A percentile compares a stretch with the other conserved stretches of the same genome.
phyloP scores from a whole-genome alignment of 2,888 invertebrate genomes.

The Conistra vaccinii region DNA sequence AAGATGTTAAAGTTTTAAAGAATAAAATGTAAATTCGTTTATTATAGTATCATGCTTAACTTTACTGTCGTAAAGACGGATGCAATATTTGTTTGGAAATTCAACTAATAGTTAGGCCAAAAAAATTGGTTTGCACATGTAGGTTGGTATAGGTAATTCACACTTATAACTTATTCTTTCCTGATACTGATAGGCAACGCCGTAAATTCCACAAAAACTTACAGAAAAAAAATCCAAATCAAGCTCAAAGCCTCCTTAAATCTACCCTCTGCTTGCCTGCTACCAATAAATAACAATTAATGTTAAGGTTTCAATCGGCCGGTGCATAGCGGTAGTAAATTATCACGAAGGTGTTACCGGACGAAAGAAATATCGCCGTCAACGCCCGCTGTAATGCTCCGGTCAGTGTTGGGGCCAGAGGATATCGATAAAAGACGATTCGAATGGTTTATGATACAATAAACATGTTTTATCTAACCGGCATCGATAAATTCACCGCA shows the following conservation, averaged over 20 bases:
- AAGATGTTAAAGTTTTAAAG: neutral
- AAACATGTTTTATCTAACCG: slow-evolving; percentile 18
- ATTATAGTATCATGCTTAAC: no score
- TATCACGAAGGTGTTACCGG: slow-evolving; percentile 76
- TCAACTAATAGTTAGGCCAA: no score
- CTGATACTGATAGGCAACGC: neutral
- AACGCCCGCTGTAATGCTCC: slow-evolving; percentile 75
- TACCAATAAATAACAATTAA: slow-evolving; percentile 83
- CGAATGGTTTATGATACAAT: slow-evolving; percentile 24
- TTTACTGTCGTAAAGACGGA: no score
- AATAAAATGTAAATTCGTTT: no score
- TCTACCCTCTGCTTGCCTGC: slow-evolving; percentile 29
- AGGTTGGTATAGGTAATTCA: neutral
- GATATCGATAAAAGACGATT: slow-evolving; percentile 53
- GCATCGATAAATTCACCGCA: neutral
- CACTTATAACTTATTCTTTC: neutral
- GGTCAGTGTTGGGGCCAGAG: slow-evolving; percentile 70
- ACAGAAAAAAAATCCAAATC: neutral
- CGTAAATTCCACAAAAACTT: neutral
- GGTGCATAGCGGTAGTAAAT: slow-evolving; percentile 74
- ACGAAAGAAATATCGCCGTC: slow-evolving; percentile 87
- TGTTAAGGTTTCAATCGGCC: slow-evolving; percentile 82
- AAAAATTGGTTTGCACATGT: neutral
- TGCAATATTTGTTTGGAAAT: no score
- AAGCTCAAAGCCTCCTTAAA: slow-evolving; percentile 9